A percentile compares a stretch with the other conserved stretches of the same genome.
Evolutionary conservation across 2,888 invertebrate genomes (phyloP).

Genomic region (Heteropelma amictum): DNA sequence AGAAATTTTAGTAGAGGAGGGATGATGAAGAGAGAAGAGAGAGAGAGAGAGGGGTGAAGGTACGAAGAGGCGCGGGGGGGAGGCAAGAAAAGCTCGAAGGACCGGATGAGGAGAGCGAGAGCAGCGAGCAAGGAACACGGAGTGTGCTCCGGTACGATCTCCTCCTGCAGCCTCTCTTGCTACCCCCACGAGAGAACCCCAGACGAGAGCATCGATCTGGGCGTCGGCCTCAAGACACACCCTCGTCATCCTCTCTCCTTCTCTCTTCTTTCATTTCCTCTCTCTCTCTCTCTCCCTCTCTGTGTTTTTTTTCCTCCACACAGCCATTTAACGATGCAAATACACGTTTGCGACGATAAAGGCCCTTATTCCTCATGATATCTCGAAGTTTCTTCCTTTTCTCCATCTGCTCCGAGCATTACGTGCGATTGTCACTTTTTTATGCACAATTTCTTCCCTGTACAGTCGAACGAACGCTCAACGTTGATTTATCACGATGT

Average conservation of each 20-base stretch:
- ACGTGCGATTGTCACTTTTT: too few species aligned
- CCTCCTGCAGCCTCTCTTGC: conserved; percentile 36
- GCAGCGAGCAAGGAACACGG: conserved; percentile 38
- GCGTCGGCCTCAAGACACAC: conserved; percentile 74
- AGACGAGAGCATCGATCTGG: conserved; percentile 76
- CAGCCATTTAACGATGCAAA: too few species aligned
- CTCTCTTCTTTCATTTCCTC: conserved; percentile 38
- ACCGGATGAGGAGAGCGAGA: conserved; percentile 33
- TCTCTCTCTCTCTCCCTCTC: conserved; percentile 9
- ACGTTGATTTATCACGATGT: too few species aligned
- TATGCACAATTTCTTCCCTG: too few species aligned
- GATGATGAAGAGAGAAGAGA: conserved; percentile 2
- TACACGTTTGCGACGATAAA: too few species aligned
- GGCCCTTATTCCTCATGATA: too few species aligned
- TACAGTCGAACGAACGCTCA: too few species aligned
- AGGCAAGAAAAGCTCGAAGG: conserved; percentile 30
- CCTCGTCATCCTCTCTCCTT: conserved; percentile 50
- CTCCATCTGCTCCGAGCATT: too few species aligned
- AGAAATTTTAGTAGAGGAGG: conserved; percentile 1
- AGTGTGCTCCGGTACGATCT: conserved; percentile 22
- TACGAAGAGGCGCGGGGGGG: conserved; percentile 23
- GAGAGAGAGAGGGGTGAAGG: neutral
- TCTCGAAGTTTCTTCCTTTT: too few species aligned
- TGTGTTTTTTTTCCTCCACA: neutral
- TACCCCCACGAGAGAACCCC: conserved; percentile 68